These are phyloP conservation scores for Nomia melanderi DNA, from an alignment of 1,140 invertebrate genomes.

Conservation along the genomic window DNA sequence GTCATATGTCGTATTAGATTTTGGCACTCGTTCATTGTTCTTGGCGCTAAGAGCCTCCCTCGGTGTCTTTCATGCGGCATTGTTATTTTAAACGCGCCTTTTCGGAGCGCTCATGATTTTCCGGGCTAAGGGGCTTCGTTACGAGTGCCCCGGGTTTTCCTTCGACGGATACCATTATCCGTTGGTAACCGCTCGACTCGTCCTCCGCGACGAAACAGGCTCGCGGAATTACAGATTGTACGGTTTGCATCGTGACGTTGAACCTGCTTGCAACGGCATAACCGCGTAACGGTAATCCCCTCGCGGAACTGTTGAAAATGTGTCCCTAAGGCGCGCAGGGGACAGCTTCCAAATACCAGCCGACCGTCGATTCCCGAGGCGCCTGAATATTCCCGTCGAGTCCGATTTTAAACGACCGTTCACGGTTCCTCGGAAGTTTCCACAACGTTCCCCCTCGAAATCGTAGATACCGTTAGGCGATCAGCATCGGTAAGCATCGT, in stretches of 20 bases:
- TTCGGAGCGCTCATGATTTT: background rate
- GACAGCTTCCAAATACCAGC: background rate
- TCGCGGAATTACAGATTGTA: background rate
- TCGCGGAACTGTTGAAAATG: slow-evolving; percentile 58
- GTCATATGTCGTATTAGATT: slow-evolving; percentile 11
- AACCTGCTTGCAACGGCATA: slow-evolving; percentile 61
- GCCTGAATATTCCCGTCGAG: background rate
- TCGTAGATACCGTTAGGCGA: slow-evolving; percentile 43
- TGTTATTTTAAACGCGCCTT: slow-evolving; percentile 35
- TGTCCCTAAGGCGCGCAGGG: slow-evolving; percentile 5
- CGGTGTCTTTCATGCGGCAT: slow-evolving; percentile 14
- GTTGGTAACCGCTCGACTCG: background rate
- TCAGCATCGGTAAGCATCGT: slow-evolving; percentile 30
- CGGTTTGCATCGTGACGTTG: slow-evolving; percentile 58
- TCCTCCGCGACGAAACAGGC: background rate
- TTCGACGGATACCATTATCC: background rate
- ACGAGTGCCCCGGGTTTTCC: background rate
- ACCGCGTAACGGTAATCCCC: slow-evolving; percentile 62
- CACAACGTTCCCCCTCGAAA: slow-evolving; percentile 1
- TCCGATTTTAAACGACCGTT: too few species aligned
- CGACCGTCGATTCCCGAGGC: slow-evolving; percentile 1
- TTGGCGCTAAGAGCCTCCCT: background rate
- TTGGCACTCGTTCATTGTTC: slow-evolving; percentile 28
- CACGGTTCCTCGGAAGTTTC: background rate
- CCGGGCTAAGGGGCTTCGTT: background rate